phyloP scores from a whole-genome alignment of 2,113 vertebrate species.

The Eira barbara region DNA sequence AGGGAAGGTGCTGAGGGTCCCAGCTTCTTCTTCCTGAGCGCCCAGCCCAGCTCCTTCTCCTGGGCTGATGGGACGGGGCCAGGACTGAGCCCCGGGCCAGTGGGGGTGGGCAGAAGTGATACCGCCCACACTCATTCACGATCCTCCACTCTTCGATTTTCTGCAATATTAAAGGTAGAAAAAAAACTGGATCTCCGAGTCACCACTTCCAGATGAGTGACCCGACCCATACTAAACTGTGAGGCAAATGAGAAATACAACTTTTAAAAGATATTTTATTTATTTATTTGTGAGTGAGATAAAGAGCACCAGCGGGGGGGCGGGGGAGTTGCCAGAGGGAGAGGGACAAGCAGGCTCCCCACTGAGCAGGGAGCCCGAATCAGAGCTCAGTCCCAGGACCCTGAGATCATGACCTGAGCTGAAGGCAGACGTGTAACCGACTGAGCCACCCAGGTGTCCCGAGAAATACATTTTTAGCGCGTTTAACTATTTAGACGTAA shows the following conservation, averaged over 20 bases:
- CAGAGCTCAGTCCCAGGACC: neutral
- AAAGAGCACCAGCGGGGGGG: neutral
- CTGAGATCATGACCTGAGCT: neutral
- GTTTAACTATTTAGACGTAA: neutral
- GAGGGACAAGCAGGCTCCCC: neutral
- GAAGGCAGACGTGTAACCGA: neutral
- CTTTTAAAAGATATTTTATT: neutral
- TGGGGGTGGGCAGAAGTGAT: neutral
- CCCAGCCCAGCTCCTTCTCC: neutral
- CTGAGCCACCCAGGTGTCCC: neutral
- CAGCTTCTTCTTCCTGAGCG: neutral
- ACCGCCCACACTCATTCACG: fast-evolving
- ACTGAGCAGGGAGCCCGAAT: neutral
- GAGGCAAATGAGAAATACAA: neutral
- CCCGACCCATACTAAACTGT: neutral
- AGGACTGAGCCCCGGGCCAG: neutral
- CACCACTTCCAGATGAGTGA: neutral
- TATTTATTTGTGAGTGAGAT: neutral
- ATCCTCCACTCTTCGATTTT: neutral
- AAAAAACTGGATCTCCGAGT: neutral
- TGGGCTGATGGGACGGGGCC: too few relatives aligned
- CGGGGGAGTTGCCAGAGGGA: neutral
- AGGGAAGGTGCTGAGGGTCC: neutral
- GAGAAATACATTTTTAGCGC: neutral
- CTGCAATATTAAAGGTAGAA: neutral